Base-by-base conservation (phyloP, 2,888 invertebrate genomes). In the Monochamus alternatus region DNA sequence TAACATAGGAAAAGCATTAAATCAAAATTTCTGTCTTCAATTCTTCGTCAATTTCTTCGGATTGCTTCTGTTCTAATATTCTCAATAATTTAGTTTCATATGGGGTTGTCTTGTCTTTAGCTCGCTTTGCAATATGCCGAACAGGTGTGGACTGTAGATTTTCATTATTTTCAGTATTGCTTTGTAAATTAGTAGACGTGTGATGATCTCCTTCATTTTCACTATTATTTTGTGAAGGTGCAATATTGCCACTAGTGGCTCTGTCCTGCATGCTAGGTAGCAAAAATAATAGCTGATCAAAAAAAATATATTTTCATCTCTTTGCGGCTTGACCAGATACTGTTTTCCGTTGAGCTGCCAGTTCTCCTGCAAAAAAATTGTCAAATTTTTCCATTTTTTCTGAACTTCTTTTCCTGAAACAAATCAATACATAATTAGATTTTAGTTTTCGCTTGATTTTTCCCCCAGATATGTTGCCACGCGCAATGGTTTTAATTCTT, bases 261-360 rank as follows among this genome's bases (percentile, higher is more conserved):
- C 64, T 38, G 64, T 43, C 43, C 43, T 64, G 43, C 0, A 64
- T 10, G 8, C 8, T 12, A 64, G 32, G 5, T 38, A 10, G 14
- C 3, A 64, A n/a, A 14, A 64, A 64, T 64, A 43, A 64, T 3
- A 64, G n/a, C 43, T 64, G 44, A 9, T 1, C 64, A 43, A 64
- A 64, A 64, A 64, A 64, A 2, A 64, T 38, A 64, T 64, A 43
- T 12, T 64, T 64, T 38, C 43, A 1, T 43, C 38, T 64, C 5
- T 38, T 64, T 38, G 22, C 22, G 22, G 22, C 22, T 64, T 38
- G 8, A n/a, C 64, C 64, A 10, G 64, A 64, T 55, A 12, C 10
- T 7, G 64, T 10, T 10, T 43, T 43, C 43, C 43, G 32, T n/a
- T 64, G 64, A 10, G 38, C n/a, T 12, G 32, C 44, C 32, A 38